Evolutionary conservation across 2,113 vertebrate genomes (phyloP).

Genomic region (Pogonocichla stellata): DNA sequence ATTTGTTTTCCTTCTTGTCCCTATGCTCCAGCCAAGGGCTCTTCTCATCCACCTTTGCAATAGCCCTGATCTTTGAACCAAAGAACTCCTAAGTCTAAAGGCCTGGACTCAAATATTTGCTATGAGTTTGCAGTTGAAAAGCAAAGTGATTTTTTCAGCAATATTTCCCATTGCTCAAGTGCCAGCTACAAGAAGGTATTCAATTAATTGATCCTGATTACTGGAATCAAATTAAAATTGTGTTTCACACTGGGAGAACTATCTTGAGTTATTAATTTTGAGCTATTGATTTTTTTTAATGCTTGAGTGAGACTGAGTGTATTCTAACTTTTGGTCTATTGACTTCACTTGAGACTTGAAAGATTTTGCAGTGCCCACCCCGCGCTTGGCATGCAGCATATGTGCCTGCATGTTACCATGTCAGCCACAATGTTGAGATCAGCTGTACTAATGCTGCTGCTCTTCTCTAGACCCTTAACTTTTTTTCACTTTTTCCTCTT

Average conservation of each 20-base stretch:
- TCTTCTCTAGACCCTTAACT: neutral
- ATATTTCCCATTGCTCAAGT: neutral
- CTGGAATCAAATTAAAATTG: neutral
- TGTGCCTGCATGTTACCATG: neutral
- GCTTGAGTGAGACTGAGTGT: neutral
- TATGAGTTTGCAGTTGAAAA: slow-evolving; percentile 16
- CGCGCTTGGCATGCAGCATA: neutral
- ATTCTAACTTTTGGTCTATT: neutral
- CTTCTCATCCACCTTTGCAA: neutral
- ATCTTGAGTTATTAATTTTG: neutral
- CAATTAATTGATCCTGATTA: neutral
- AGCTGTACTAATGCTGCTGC: neutral
- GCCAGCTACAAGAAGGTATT: neutral
- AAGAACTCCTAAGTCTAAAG: neutral
- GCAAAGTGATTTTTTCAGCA: neutral
- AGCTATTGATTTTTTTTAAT: neutral
- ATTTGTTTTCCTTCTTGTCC: neutral
- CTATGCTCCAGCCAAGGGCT: neutral
- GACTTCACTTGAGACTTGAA: neutral
- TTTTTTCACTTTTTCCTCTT: neutral
- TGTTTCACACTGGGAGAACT: neutral
- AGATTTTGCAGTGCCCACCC: neutral
- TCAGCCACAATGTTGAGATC: neutral
- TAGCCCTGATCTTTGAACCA: neutral
- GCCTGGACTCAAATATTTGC: neutral